phyloP scores from a whole-genome alignment of 1,140 invertebrate genomes.

The Nymphalis io region DNA sequence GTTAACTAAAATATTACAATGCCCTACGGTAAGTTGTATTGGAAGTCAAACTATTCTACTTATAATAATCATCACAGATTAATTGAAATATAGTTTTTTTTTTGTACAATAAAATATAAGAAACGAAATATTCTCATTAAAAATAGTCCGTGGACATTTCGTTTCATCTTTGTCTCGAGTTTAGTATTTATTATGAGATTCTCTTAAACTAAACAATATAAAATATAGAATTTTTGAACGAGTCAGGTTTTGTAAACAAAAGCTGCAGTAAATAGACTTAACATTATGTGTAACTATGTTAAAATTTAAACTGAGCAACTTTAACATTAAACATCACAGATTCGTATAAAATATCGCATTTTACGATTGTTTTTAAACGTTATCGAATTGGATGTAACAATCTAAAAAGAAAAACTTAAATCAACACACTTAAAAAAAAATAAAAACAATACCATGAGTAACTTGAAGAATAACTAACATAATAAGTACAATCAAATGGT shows the following conservation, averaged over 20 bases:
- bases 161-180: neutral
- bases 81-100: slow-evolving; percentile 42
- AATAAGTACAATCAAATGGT: slow-evolving; percentile 61
- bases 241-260: slow-evolving; percentile 21
- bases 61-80: slow-evolving; percentile 52
- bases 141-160: slow-evolving; percentile 4
- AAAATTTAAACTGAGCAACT: slow-evolving; percentile 75
- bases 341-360: slow-evolving; percentile 36
- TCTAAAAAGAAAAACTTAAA: slow-evolving; percentile 46
- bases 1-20: slow-evolving; percentile 13
- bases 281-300: slow-evolving; percentile 57
- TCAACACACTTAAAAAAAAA: slow-evolving; percentile 47
- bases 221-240: slow-evolving; percentile 5
- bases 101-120: slow-evolving; percentile 42
- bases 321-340: slow-evolving; percentile 69
- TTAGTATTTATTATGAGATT: slow-evolving; percentile 19
- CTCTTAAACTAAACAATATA: slow-evolving; percentile 14
- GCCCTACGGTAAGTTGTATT: slow-evolving; percentile 19
- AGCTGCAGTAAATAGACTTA: slow-evolving; percentile 26
- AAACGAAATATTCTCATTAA: slow-evolving; percentile 6
- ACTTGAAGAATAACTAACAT: slow-evolving; percentile 43
- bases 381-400: slow-evolving; percentile 31
- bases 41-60: slow-evolving; percentile 46
- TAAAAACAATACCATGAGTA: slow-evolving; percentile 22
- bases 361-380: slow-evolving; percentile 15